These are phyloP conservation scores for Acanthosepion esculentum DNA, from an alignment of 2,888 invertebrate genomes.

Conservation along the genomic window DNA sequence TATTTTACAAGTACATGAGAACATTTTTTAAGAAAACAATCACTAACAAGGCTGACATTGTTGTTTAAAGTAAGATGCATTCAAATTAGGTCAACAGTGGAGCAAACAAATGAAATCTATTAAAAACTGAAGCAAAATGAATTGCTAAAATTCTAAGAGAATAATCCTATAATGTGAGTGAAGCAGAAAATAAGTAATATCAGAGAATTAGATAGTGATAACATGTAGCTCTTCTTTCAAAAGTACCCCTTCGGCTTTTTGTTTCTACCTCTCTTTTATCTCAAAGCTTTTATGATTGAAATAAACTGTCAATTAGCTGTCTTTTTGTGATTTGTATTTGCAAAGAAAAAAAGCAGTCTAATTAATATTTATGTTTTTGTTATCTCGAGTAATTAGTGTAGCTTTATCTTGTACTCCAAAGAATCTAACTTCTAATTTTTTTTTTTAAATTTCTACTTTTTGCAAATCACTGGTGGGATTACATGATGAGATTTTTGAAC, in stretches of 20 bases:
- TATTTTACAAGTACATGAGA: too few species aligned
- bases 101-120: background rate
- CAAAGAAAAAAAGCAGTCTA: background rate
- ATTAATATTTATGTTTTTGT: constrained; percentile 13
- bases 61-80: too few species aligned
- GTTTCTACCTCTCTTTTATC: background rate
- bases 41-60: too few species aligned
- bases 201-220: background rate
- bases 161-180: background rate
- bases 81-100: background rate
- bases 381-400: background rate
- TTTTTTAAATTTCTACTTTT: background rate
- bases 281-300: too few species aligned
- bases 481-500: too few species aligned
- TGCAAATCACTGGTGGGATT: background rate
- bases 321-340: background rate
- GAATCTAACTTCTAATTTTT: background rate
- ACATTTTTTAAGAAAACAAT: too few species aligned
- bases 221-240: background rate
- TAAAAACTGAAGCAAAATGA: too few species aligned
- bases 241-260: background rate
- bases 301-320: background rate
- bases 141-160: too few species aligned
- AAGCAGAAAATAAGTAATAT: background rate
- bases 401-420: background rate